Conservation (phyloP, 2,797 vertebrate species). For the Masticophis lateralis region DNA sequence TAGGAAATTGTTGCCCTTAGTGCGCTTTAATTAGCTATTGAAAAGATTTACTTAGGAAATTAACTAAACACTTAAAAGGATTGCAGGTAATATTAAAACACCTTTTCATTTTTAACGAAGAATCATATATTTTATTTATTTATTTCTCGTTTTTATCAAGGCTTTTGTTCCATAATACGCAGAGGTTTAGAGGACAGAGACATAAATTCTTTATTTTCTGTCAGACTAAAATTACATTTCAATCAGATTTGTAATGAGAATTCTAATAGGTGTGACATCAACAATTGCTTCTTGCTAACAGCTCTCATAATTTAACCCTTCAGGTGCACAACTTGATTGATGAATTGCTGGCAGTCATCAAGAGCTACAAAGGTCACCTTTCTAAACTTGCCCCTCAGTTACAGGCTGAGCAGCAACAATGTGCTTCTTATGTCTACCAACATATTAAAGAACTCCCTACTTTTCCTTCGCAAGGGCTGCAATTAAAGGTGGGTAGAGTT, state of each 20-base stretch:
- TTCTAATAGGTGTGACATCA: constrained; percentile 65
- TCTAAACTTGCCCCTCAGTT: constrained; percentile 51
- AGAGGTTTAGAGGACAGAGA: background rate
- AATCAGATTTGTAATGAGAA: constrained; percentile 16
- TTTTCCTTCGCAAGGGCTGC: constrained; percentile 33
- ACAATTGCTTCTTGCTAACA: constrained; percentile 63
- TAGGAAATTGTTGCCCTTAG: background rate
- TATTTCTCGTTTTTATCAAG: background rate
- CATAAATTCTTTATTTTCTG: background rate
- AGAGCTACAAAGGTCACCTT: constrained; percentile 58
- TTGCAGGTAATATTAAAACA: background rate
- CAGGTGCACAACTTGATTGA: constrained; percentile 64
- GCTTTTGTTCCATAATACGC: background rate
- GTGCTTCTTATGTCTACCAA: constrained; percentile 43
- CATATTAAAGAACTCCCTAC: constrained; percentile 49
- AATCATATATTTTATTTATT: background rate
- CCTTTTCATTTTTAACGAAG: background rate
- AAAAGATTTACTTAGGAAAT: background rate
- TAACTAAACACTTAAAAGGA: background rate
- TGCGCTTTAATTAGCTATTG: background rate
- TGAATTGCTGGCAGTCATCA: constrained; percentile 63
- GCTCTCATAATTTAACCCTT: constrained; percentile 57
- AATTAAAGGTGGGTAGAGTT: constrained; percentile 48
- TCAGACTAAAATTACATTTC: background rate
- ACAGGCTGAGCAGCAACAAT: constrained; percentile 58